A percentile compares a stretch with the other conserved stretches of the same genome.
Conservation (phyloP, 2,888 invertebrate species). For the Periphyllus acericola region DNA sequence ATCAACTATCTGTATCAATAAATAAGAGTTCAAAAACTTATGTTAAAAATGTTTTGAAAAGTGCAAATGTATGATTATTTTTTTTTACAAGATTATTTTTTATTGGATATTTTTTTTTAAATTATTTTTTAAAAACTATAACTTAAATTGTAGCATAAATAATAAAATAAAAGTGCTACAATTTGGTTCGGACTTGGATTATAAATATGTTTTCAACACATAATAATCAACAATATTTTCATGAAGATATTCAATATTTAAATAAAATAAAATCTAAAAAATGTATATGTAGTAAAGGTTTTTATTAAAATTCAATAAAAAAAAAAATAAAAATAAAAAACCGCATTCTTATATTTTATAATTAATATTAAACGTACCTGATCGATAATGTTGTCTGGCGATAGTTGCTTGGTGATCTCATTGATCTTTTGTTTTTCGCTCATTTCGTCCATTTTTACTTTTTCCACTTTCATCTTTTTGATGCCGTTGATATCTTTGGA, state of each 20-base stretch:
- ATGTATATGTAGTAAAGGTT: no score
- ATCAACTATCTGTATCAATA: neutral
- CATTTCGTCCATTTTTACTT: conserved; percentile 84
- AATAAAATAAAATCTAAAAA: no score
- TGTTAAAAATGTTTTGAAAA: neutral
- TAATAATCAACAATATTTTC: no score
- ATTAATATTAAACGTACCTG: conserved; percentile 73
- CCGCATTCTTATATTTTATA: neutral
- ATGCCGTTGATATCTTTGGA: conserved; percentile 94
- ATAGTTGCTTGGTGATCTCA: conserved; percentile 86
- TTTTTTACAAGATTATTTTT: no score
- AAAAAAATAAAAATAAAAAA: neutral
- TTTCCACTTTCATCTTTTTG: conserved; percentile 89
- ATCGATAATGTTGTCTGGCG: conserved; percentile 87
- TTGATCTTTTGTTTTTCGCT: conserved; percentile 85
- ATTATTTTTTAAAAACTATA: no score
- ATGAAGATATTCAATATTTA: no score
- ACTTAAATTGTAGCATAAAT: no score
- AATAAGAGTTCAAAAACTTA: neutral
- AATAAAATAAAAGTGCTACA: no score
- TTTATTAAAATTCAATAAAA: neutral
- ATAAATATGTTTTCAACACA: no score
- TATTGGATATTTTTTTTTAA: no score
- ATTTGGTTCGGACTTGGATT: no score
- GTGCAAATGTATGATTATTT: no score